Conservation (phyloP, 2,888 invertebrate genomes). For the Ectemnius lituratus region DNA sequence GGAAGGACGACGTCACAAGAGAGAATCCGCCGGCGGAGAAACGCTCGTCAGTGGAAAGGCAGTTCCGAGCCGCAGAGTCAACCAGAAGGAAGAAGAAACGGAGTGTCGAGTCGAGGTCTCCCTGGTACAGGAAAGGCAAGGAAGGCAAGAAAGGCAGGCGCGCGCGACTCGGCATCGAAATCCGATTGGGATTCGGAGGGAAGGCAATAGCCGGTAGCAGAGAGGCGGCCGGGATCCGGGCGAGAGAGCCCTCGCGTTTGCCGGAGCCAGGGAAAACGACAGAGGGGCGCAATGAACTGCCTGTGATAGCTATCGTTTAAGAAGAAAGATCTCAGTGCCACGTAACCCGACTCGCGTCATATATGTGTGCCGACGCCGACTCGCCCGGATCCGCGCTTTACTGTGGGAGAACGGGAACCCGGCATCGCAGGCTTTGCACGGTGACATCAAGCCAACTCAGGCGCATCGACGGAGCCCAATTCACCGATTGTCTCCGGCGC, state of each 20-base stretch:
- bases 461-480: neutral
- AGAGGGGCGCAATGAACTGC: neutral
- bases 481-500: slow-evolving; percentile 1
- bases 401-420: neutral
- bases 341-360: slow-evolving; percentile 1
- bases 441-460: slow-evolving; percentile 6
- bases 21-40: slow-evolving; percentile 11
- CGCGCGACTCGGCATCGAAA: neutral
- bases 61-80: neutral
- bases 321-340: slow-evolving; percentile 4
- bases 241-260: slow-evolving; percentile 2
- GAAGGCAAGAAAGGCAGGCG: neutral
- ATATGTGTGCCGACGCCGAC: slow-evolving; percentile 7
- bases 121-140: too few species aligned
- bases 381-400: neutral
- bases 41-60: neutral
- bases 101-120: too few species aligned
- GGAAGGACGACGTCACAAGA: neutral
- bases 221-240: slow-evolving; percentile 1
- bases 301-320: slow-evolving; percentile 9
- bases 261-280: slow-evolving; percentile 1
- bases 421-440: neutral
- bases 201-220: neutral
- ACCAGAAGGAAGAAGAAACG: neutral
- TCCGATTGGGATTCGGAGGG: neutral